Evolutionary conservation across 1,140 invertebrate species (phyloP).

Genomic region (Tetraneura akinire): DNA sequence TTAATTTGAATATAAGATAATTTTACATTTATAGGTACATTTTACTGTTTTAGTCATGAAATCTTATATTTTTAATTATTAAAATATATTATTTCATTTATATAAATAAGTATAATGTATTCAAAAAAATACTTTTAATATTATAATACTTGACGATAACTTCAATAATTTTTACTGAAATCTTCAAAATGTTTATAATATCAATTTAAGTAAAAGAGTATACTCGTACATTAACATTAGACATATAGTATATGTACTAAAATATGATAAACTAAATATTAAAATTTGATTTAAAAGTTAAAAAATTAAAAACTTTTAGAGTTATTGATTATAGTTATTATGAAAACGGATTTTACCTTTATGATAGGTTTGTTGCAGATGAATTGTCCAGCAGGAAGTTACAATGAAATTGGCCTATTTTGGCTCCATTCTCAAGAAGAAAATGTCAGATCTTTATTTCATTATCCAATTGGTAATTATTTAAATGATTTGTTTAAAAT

Average conservation of each 20-base stretch:
- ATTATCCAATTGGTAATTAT: slow-evolving; percentile 67
- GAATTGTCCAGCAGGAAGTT: slow-evolving; percentile 88
- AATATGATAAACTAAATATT: not conserved
- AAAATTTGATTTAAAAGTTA: not conserved
- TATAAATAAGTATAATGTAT: not conserved
- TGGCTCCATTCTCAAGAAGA: slow-evolving; percentile 98
- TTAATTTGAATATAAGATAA: too few relatives aligned
- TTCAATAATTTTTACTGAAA: not conserved
- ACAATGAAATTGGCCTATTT: slow-evolving; percentile 85
- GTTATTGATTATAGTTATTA: slow-evolving; percentile 21
- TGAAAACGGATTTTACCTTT: slow-evolving; percentile 44
- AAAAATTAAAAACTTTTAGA: not conserved
- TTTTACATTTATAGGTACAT: not conserved
- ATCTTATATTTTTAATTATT: too few relatives aligned
- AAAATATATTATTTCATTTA: not conserved
- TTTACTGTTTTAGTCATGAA: not conserved
- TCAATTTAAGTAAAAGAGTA: not conserved
- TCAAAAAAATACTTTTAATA: not conserved
- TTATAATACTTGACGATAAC: not conserved
- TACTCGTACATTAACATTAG: not conserved
- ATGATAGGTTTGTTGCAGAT: slow-evolving; percentile 63
- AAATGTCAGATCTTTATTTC: slow-evolving; percentile 87
- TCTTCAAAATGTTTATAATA: not conserved
- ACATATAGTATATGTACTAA: not conserved
- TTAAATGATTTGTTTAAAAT: not conserved